phyloP scores from a whole-genome alignment of 2,888 invertebrate genomes.

The Caenorhabditis wallacei region DNA sequence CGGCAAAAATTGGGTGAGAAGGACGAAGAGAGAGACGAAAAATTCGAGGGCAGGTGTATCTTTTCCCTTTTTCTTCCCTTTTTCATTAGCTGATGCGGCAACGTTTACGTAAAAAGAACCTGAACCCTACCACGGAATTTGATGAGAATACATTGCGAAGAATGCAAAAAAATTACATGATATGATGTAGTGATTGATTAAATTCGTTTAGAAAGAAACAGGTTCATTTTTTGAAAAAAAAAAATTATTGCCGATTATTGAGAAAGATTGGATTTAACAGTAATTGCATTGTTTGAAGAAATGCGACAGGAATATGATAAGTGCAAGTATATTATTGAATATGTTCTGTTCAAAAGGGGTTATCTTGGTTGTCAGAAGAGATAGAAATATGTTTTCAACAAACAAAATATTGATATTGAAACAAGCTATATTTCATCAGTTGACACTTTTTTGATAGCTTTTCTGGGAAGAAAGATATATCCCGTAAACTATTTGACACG shows the following conservation, averaged over 20 bases:
- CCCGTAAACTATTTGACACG: too few species aligned
- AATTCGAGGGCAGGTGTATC: neutral
- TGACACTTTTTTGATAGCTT: too few species aligned
- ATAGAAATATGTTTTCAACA: too few species aligned
- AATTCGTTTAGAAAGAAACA: too few species aligned
- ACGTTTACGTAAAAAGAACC: slow-evolving; percentile 21
- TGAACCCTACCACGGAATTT: slow-evolving; percentile 6
- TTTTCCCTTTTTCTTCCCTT: neutral
- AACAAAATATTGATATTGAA: too few species aligned
- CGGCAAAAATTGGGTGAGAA: neutral
- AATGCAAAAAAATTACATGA: slow-evolving; percentile 20
- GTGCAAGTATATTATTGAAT: too few species aligned
- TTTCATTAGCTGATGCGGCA: slow-evolving; percentile 24
- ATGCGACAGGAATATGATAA: slow-evolving; percentile 23
- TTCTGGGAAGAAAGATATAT: too few species aligned
- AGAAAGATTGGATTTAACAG: neutral
- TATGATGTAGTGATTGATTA: slow-evolving; percentile 3
- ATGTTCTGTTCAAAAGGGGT: too few species aligned
- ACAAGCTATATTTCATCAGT: too few species aligned
- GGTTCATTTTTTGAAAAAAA: neutral
- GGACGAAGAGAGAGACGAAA: neutral
- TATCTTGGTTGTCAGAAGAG: too few species aligned
- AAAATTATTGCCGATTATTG: too few species aligned
- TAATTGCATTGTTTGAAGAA: slow-evolving; percentile 8
- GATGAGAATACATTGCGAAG: neutral